Evolutionary conservation across 2,797 vertebrate species (phyloP).

Genomic region (Falco naumanni): DNA sequence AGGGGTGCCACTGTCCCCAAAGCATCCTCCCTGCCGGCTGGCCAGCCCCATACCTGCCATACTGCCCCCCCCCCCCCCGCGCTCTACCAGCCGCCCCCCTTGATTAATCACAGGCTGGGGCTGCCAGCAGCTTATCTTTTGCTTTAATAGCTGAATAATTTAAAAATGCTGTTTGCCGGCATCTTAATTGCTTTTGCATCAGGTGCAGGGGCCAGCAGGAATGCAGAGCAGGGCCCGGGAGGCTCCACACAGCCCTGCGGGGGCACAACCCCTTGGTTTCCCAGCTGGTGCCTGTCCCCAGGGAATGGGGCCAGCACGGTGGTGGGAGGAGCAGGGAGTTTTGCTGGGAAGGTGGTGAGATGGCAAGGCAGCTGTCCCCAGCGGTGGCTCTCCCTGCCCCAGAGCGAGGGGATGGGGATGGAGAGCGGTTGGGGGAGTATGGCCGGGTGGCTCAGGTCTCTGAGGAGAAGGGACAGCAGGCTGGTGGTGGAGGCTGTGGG

Average conservation of each 20-base stretch:
- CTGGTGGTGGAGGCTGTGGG: not conserved
- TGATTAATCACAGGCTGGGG: slow-evolving; percentile 77
- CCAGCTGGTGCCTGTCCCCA: not conserved
- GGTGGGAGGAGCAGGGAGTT: rapidly evolving
- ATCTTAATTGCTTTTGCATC: slow-evolving; percentile 80
- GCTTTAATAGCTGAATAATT: slow-evolving; percentile 82
- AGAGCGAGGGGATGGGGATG: not conserved
- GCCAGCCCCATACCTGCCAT: rapidly evolving
- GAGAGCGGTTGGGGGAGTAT: not conserved
- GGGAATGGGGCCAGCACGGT: not conserved
- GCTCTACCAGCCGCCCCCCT: not conserved
- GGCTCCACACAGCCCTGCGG: rapidly evolving
- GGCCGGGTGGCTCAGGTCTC: not conserved
- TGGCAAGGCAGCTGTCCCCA: not conserved
- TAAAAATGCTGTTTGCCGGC: slow-evolving; percentile 67
- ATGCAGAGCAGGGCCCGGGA: slow-evolving; percentile 49
- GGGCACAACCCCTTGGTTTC: not conserved
- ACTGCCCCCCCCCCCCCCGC: rapidly evolving
- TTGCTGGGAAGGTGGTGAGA: not conserved
- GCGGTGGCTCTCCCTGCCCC: not conserved
- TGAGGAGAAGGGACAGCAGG: not conserved
- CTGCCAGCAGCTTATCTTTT: slow-evolving; percentile 78
- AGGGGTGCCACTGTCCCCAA: not conserved
- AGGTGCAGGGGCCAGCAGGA: slow-evolving; percentile 58
- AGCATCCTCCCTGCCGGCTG: not conserved